Conservation (phyloP, 2,797 vertebrate genomes). For the Otolemur crassicaudatus region DNA sequence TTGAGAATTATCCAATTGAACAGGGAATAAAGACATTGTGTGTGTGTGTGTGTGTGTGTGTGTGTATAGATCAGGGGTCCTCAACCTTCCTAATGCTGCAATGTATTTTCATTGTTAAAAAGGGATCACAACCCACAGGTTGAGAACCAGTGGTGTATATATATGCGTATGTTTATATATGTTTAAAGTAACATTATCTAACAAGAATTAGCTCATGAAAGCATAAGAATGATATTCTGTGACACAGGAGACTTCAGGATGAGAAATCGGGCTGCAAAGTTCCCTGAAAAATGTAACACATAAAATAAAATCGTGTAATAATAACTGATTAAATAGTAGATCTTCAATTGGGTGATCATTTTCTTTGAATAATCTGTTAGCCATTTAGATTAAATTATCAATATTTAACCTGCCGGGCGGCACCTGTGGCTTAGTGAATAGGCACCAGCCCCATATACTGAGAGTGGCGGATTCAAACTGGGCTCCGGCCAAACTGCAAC, state of each 20-base stretch:
- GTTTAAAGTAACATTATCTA: background rate
- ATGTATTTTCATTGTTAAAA: too few species aligned
- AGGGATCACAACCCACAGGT: too few species aligned
- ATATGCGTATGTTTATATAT: too few species aligned
- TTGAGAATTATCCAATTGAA: background rate
- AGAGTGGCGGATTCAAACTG: too few species aligned
- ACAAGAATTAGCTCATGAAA: background rate
- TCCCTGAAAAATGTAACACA: conserved; percentile 51
- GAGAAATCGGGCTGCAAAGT: background rate
- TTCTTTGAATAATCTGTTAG: conserved; percentile 61
- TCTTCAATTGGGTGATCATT: conserved; percentile 67
- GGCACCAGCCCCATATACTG: too few species aligned
- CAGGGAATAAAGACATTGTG: background rate
- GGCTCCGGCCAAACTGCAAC: too few species aligned
- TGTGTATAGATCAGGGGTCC: too few species aligned
- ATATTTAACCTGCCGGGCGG: background rate
- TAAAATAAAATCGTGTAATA: conserved; percentile 43
- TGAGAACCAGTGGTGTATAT: too few species aligned
- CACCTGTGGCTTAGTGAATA: too few species aligned
- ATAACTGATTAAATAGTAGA: conserved; percentile 52
- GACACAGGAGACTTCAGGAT: background rate
- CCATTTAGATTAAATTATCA: conserved; percentile 64
- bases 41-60: too few species aligned
- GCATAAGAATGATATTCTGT: background rate
- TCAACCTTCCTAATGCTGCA: too few species aligned